Base-by-base conservation (phyloP, 2,888 invertebrate species). In the Argyra leucocephala region DNA sequence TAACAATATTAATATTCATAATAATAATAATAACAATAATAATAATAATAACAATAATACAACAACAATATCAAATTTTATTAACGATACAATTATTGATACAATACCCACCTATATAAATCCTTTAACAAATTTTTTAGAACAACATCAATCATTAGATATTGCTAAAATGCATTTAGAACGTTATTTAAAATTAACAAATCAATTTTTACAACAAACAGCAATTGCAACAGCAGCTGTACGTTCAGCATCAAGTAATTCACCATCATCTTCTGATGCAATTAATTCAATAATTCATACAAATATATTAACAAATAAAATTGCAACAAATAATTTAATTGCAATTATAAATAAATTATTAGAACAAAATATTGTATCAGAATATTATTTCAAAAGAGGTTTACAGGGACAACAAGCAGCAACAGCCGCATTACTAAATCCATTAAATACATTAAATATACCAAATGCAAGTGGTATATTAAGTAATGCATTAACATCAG, bases 81-180 rank as follows among this genome's bases (percentile, higher is more conserved):
- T 48, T 3, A n/a, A 15, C n/a, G 48, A 48, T 48, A 12, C 48
- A n/a, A 48, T 48, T 12, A 31, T 3, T n/a, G 61, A 61, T 61
- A 21, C 48, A 9, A 48, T 31, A 61, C 31, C 61, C 10, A 24
- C 24, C 21, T 61, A 61, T 65, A 65, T 69, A n/a, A 71, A 74
- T 31, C 72, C 72, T 10, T 67, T 71, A 21, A 67, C 72, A 4
- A 74, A 75, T 67, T 76, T 76, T 64, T 71, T 72, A 3, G 74
- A 75, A 62, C 75, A 76, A 57, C 76, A 76, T 65, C 74, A 72
- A 48, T 70, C 74, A 5, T 66, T 80, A 10, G 76, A 76, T 65
- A 76, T 79, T 22, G 74, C 76, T 3, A 78, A 76, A 65, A 80
- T 77, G 69, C 77, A 78, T 63, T 68, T 78, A 6, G 77, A 76